Evolutionary conservation across 2,888 invertebrate species (phyloP), one percentile per base, ranked within the genome.

Genomic region (Mythimna pallens): DNA sequence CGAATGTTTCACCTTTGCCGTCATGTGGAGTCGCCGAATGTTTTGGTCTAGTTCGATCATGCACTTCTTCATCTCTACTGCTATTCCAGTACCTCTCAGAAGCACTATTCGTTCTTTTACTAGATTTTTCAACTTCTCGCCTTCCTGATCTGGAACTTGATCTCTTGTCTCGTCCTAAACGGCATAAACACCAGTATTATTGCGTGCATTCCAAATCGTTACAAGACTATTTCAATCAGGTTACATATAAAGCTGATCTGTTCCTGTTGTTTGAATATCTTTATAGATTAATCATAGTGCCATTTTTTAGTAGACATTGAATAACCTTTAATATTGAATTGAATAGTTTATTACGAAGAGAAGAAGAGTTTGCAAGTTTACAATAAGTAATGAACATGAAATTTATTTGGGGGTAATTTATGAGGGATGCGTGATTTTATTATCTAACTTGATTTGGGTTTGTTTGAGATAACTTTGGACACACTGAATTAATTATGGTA

Each of bases 51-150:
- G 91, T 89, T 78, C 95, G 90, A 34, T 95, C 95, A 68, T 93
- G 94, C 30, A 84, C 87, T 61, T 94, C 94, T 22, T 95, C 96
- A 52, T 95, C 94, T 78, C 94, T 88, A 52, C 89, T 86, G 58
- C 90, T 93, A 82, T 92, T 94, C 95, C 96, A 95, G 70, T 96
- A 96, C 77, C 94, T 90, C 10, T 95, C 95, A 0, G 94, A 90
- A 22, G 92, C 86, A 86, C 89, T 95, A 86, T 93, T 94, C 62
- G 91, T 90, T 88, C 95, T 92, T 91, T 95, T 96, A 88, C 90
- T 93, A 86, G 91, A 72, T 81, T 95, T 95, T 43, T 94, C 95
- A 7, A 90, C 78, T 82, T 96, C 95, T 85, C 94, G 91, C 83
- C 95, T 91, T 25, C 94, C 93, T 62, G 95, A 94, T 67, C 95